phyloP scores from a whole-genome alignment of 2,113 vertebrate genomes.

The Clarias magur region DNA sequence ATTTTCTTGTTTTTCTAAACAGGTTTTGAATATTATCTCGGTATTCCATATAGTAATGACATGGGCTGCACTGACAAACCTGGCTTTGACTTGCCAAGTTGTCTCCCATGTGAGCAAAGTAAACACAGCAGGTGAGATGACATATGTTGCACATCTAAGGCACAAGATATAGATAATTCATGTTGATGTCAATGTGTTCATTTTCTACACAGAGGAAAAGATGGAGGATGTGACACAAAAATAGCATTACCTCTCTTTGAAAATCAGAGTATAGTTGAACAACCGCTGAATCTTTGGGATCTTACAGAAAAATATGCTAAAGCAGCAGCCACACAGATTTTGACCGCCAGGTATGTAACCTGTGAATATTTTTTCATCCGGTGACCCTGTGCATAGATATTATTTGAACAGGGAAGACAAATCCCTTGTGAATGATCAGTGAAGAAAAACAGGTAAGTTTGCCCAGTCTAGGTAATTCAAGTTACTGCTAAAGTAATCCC shows the following conservation, averaged over 20 bases:
- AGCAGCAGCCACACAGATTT: conserved; percentile 76
- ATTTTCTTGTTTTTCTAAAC: conserved; percentile 40
- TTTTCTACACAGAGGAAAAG: conserved; percentile 43
- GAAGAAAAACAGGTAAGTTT: neutral
- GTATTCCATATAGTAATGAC: conserved; percentile 95
- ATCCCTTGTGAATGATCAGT: neutral
- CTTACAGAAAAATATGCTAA: conserved; percentile 76
- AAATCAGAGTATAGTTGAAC: conserved; percentile 81
- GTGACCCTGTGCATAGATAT: too few relatives aligned
- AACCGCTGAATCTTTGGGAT: conserved; percentile 83
- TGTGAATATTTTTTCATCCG: neutral
- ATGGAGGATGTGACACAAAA: conserved; percentile 74
- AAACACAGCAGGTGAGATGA: conserved; percentile 34
- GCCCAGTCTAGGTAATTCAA: neutral
- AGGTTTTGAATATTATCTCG: conserved; percentile 94
- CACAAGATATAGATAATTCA: neutral
- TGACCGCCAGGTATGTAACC: conserved; percentile 74
- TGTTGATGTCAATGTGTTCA: neutral
- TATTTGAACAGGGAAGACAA: neutral
- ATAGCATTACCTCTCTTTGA: conserved; percentile 88
- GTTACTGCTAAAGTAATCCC: conserved; percentile 4
- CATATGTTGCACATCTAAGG: neutral
- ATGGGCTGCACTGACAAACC: conserved; percentile 93
- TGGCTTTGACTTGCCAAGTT: conserved; percentile 82
- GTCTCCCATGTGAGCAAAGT: conserved; percentile 72